Evolutionary conservation across 1,140 invertebrate genomes (phyloP).

Genomic region (Halictus rubicundus): DNA sequence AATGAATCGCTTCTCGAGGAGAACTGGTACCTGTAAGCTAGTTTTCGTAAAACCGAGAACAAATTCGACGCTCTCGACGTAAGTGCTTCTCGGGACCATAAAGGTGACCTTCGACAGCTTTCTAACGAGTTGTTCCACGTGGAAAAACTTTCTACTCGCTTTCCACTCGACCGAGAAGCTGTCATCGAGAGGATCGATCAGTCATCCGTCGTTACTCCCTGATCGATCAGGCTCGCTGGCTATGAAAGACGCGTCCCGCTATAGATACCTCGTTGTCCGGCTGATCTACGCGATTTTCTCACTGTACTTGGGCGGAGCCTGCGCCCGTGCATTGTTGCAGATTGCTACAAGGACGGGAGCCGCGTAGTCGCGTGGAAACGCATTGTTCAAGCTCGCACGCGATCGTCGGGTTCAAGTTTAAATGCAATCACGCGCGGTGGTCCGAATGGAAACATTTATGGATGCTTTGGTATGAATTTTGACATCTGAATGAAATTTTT

Average conservation of each 20-base stretch:
- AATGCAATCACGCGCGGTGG: no score
- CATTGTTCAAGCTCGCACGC: no score
- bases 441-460: no score
- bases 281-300: conserved; percentile 37
- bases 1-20: not conserved
- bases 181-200: conserved; percentile 10
- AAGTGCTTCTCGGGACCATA: not conserved
- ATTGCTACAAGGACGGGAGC: conserved; percentile 39
- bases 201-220: not conserved
- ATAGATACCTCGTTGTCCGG: not conserved
- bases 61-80: no score
- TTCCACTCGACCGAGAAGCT: not conserved
- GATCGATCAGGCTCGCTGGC: not conserved
- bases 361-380: conserved; percentile 28
- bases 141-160: not conserved
- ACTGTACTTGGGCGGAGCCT: not conserved
- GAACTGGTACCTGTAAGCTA: not conserved
- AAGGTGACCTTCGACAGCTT: not conserved
- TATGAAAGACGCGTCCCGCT: no score
- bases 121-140: not conserved
- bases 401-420: conserved; percentile 55
- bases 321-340: conserved; percentile 23
- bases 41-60: no score
- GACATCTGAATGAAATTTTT: no score
- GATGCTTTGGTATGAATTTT: no score